Evolutionary conservation across 2,113 vertebrate species (phyloP).

Genomic region (Pluvialis apricaria): DNA sequence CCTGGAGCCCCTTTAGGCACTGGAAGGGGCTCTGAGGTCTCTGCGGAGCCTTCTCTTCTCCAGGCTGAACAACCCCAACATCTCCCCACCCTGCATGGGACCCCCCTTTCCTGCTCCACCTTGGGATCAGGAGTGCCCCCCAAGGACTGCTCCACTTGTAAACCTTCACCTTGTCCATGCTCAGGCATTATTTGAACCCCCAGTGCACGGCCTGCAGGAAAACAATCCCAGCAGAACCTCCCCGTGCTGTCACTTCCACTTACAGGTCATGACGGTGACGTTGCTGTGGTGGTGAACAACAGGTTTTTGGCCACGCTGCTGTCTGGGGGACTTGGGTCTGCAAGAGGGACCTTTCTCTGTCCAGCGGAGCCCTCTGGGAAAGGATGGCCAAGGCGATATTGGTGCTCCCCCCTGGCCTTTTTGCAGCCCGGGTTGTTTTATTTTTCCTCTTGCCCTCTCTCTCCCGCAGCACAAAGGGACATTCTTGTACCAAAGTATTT

Average conservation of each 20-base stretch:
- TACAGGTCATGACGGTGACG: not conserved
- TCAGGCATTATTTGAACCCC: not conserved
- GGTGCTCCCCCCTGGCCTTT: not conserved
- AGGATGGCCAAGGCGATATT: not conserved
- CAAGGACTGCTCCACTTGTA: not conserved
- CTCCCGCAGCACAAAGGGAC: conserved; percentile 61
- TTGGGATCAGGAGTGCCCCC: not conserved
- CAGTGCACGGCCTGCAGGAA: not conserved
- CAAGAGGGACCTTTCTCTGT: not conserved
- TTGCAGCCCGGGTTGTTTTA: not conserved
- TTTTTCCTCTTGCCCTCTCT: conserved; percentile 14
- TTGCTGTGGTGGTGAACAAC: not conserved
- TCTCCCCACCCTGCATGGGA: accelerated
- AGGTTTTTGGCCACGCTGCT: not conserved
- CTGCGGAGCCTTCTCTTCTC: too few relatives aligned
- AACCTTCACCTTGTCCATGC: not conserved
- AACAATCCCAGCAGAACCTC: not conserved
- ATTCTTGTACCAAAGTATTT: conserved; percentile 62
- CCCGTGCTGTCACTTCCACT: conserved; percentile 15
- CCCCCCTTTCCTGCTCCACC: not conserved
- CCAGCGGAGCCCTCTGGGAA: not conserved
- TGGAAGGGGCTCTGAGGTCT: too few relatives aligned
- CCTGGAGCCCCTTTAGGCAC: too few relatives aligned
- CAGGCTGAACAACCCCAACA: too few relatives aligned
- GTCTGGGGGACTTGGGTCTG: not conserved